A percentile compares a stretch with the other conserved stretches of the same genome.
Evolutionary conservation across 2,113 vertebrate genomes (phyloP).

Genomic region (Muscicapa adusta): DNA sequence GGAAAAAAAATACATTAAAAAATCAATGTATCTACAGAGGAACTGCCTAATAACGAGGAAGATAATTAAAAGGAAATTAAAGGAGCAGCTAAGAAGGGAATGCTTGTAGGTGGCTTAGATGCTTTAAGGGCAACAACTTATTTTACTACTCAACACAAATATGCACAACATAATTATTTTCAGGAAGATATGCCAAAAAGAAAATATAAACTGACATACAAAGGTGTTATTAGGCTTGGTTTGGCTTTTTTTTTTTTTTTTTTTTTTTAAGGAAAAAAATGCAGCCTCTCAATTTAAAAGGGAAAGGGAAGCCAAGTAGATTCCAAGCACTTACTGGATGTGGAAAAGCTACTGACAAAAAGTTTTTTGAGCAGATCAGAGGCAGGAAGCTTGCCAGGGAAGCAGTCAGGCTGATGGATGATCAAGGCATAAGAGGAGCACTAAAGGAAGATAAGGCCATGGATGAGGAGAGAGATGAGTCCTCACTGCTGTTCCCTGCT

Average conservation of each 20-base stretch:
- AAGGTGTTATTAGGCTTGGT: neutral
- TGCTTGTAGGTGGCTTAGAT: neutral
- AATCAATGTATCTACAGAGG: neutral
- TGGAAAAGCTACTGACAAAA: neutral
- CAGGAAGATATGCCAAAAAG: neutral
- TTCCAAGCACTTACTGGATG: neutral
- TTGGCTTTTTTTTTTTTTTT: too few species aligned
- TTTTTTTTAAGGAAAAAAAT: neutral
- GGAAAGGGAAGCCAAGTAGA: neutral
- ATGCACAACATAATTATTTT: neutral
- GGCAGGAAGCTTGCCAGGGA: constrained; percentile 21
- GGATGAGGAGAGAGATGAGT: neutral
- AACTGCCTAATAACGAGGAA: constrained; percentile 10
- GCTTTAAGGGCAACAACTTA: constrained; percentile 1
- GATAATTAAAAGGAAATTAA: constrained; percentile 53
- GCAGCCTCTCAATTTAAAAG: neutral
- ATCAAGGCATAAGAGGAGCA: constrained; percentile 5
- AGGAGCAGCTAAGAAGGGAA: neutral
- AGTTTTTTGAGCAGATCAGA: constrained; percentile 2
- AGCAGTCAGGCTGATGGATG: constrained; percentile 26
- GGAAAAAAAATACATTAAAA: neutral
- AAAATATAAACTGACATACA: neutral
- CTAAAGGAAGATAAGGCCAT: neutral
- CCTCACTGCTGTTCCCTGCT: neutral
- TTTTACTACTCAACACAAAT: constrained; percentile 9